phyloP scores from a whole-genome alignment of 2,113 vertebrate species.

The Stigmatopora argus region DNA sequence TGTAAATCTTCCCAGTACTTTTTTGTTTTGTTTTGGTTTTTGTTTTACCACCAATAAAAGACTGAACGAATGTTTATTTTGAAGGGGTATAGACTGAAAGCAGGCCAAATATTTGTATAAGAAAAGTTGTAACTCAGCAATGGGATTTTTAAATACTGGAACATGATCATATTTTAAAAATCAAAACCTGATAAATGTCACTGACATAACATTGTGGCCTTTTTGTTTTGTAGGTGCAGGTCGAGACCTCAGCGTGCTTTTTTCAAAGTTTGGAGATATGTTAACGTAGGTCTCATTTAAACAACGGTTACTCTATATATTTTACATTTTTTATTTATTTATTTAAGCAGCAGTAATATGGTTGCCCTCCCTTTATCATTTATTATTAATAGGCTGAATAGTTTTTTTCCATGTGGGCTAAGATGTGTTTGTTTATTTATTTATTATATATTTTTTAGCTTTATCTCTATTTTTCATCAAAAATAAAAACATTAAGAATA shows the following conservation, averaged over 20 bases:
- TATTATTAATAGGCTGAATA: background rate
- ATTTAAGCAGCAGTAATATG: background rate
- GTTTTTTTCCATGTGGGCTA: background rate
- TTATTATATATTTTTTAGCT: too few relatives aligned
- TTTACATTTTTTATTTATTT: background rate
- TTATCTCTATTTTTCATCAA: too few relatives aligned
- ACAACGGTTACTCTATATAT: background rate
- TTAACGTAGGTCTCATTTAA: conserved; percentile 51
- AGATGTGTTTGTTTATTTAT: background rate
- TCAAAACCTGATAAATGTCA: background rate
- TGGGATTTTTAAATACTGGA: too few relatives aligned
- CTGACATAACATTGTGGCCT: background rate
- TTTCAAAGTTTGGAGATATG: conserved; percentile 53
- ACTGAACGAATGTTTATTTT: too few relatives aligned
- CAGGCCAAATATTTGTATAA: background rate
- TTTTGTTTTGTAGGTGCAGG: conserved; percentile 44
- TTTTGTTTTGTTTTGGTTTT: too few relatives aligned
- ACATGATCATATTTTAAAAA: too few relatives aligned
- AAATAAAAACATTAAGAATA: too few relatives aligned
- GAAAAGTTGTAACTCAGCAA: too few relatives aligned
- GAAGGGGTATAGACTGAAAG: too few relatives aligned
- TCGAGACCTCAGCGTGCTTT: conserved; percentile 48
- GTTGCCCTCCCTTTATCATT: background rate
- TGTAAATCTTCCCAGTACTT: too few relatives aligned
- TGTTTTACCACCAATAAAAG: too few relatives aligned